Evolutionary conservation across 2,797 vertebrate genomes (phyloP), one percentile per base, ranked within the genome.

Genomic region (Tachyglossus aculeatus): DNA sequence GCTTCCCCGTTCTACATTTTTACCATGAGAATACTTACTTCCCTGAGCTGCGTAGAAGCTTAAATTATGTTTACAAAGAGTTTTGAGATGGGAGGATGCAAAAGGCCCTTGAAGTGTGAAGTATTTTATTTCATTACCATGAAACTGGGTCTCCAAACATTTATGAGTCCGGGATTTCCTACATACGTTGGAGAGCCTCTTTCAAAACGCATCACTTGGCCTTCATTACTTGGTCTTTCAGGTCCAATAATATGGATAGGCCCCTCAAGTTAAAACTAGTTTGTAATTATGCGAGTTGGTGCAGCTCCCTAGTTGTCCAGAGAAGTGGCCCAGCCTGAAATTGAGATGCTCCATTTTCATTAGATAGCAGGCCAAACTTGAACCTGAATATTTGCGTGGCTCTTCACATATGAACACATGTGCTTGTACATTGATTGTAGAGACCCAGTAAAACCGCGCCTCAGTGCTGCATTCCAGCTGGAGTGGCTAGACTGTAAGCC

Each of bases 91-190:
- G 19, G 59, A 54, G 38, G 27, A 43, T 57, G 27, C 65, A 71
- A 72, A 18, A 12, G 10, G 1, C 25, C 45, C 16, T 71, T 41
- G 71, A 41, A 71, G n/a, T 61, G 29, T 27, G 14, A 43, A 55
- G 43, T 54, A 51, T 40, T 65, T 73, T 73, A 65, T 73, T 54
- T 76, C 14, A 12, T 43, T 64, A 66, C 13, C 58, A 15, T 44
- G 71, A 62, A 58, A 70, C 41, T 37, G 57, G 54, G 56, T 68
- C 45, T 78, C 67, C 66, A 67, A 70, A 77, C n/a, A 57, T 31
- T 68, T 50, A n/a, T n/a, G 48, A 73, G 27, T 3, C 18, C 74
- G 68, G 63, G n/a, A n/a, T n/a, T n/a, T 36, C 68, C 38, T 58
- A n/a, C 34, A n/a, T 57, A 22, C 39, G 71, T 68, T 39, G 59